These are phyloP conservation scores for Phodopus roborovskii DNA, from an alignment of 2,113 vertebrate species.

Conservation along the genomic window DNA sequence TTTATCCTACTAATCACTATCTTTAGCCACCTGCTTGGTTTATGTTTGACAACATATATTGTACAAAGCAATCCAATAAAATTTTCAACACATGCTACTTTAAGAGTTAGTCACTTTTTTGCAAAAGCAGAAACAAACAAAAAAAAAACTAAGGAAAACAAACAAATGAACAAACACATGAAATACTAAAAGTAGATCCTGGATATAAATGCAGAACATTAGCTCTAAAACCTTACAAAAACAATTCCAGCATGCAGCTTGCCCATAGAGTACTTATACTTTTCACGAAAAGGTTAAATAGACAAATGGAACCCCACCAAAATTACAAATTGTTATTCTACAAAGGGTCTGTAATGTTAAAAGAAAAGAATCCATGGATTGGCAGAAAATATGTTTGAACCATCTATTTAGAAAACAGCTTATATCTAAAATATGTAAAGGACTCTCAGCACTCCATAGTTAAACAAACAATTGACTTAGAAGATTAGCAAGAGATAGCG, in stretches of 20 bases:
- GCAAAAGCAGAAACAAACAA: not conserved
- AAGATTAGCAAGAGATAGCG: not conserved
- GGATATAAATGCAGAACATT: not conserved
- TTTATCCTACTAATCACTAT: not conserved
- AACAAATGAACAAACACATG: not conserved
- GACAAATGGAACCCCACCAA: not conserved
- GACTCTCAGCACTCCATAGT: not conserved
- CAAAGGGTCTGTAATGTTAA: not conserved
- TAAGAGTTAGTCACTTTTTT: not conserved
- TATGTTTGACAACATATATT: not conserved
- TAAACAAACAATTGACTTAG: not conserved
- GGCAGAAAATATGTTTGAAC: not conserved
- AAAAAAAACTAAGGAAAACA: not conserved
- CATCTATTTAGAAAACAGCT: not conserved
- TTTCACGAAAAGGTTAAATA: not conserved
- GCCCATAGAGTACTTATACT: not conserved
- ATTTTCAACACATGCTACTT: not conserved
- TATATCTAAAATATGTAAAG: not conserved
- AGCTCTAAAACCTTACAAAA: not conserved
- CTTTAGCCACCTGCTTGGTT: not conserved
- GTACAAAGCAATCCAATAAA: not conserved
- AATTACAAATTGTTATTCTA: not conserved
- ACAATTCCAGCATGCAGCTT: not conserved
- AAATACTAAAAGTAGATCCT: not conserved
- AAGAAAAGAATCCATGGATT: not conserved